Percentiles rank a stretch among this genome's conserved stretches.
Evolutionary conservation across 2,797 vertebrate genomes (phyloP).

Genomic region (Clamator glandarius): DNA sequence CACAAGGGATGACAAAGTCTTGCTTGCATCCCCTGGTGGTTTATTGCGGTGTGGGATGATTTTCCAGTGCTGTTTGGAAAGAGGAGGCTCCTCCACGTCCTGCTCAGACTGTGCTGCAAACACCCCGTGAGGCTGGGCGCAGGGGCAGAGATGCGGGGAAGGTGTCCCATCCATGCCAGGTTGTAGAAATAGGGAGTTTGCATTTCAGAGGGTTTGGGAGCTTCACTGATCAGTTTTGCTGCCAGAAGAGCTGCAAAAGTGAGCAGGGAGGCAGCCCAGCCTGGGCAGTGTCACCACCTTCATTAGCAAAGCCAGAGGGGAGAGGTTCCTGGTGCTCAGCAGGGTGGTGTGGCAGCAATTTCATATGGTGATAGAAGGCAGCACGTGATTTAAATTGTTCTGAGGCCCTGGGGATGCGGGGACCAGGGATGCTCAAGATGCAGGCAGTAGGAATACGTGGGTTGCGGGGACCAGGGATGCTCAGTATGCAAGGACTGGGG

Average conservation of each 20-base stretch:
- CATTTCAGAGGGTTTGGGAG: not conserved
- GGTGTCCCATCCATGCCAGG: not conserved
- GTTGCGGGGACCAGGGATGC: too few species aligned
- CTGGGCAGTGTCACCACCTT: not conserved
- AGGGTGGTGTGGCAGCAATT: fast-evolving
- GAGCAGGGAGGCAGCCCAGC: not conserved
- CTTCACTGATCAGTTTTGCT: fast-evolving
- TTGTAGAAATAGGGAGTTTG: not conserved
- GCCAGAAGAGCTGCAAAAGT: not conserved
- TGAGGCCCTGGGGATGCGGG: not conserved
- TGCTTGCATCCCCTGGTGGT: fast-evolving
- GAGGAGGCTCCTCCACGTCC: not conserved
- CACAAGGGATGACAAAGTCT: not conserved
- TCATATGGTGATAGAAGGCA: fast-evolving
- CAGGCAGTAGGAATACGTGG: not conserved
- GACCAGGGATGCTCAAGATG: too few species aligned
- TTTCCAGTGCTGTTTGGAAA: not conserved
- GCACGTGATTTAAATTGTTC: not conserved
- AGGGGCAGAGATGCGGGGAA: not conserved
- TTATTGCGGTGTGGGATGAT: not conserved
- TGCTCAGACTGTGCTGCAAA: not conserved
- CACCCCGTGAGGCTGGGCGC: not conserved
- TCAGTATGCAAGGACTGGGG: too few species aligned
- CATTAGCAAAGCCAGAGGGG: not conserved
- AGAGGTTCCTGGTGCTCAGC: not conserved